These are phyloP conservation scores for Hesperia comma DNA, from an alignment of 2,888 invertebrate species.

Conservation along the genomic window DNA sequence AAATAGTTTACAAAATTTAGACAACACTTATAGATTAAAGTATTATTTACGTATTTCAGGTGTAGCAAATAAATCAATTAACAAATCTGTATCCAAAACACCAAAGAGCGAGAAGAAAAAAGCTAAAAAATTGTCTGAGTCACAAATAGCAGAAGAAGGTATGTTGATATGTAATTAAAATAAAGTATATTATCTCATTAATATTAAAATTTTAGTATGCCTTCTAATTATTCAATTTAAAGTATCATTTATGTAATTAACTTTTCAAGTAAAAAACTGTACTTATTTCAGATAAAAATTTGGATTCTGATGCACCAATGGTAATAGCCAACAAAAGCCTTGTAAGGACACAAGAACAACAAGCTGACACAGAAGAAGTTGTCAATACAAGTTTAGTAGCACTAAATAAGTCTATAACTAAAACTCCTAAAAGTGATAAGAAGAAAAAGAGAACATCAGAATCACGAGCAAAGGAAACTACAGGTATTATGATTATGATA, in stretches of 20 bases:
- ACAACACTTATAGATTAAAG: too few species aligned
- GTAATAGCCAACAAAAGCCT: neutral
- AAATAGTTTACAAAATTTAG: too few species aligned
- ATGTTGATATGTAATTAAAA: neutral
- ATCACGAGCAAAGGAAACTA: slow-evolving; percentile 4
- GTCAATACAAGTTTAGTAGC: neutral
- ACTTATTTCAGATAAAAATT: too few species aligned
- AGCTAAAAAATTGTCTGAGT: neutral
- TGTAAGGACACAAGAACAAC: neutral
- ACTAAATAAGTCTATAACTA: slow-evolving; percentile 9
- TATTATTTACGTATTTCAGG: neutral
- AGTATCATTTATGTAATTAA: too few species aligned
- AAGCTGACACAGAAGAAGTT: slow-evolving; percentile 9
- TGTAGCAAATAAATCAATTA: neutral
- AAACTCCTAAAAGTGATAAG: slow-evolving; percentile 41
- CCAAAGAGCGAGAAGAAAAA: slow-evolving; percentile 19
- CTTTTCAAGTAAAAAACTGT: too few species aligned
- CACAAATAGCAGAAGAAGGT: slow-evolving; percentile 11
- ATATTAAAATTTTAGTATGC: neutral
- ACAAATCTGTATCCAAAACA: slow-evolving; percentile 1
- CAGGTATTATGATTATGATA: slow-evolving; percentile 4
- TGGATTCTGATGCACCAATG: neutral
- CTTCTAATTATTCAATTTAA: too few species aligned
- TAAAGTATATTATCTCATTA: too few species aligned
- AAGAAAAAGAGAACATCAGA: slow-evolving; percentile 35